Conservation (phyloP, 2,888 invertebrate genomes). For the Plebejus anna region DNA sequence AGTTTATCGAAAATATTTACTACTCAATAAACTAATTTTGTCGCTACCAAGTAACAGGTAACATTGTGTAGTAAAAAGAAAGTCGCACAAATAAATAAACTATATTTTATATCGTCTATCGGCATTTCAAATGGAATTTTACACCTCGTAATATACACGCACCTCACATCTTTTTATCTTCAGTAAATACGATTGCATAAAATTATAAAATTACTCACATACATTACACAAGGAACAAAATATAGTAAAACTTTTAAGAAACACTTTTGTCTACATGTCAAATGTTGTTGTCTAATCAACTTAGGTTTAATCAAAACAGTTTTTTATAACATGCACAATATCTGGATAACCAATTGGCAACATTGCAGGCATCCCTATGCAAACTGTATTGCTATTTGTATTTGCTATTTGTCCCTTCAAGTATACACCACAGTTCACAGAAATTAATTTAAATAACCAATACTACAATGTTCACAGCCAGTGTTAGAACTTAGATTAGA, state of each 20-base stretch:
- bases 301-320: not conserved
- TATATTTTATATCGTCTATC: not conserved
- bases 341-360: not conserved
- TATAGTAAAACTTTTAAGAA: not conserved
- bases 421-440: not conserved
- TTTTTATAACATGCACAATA: not conserved
- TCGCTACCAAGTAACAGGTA: not conserved
- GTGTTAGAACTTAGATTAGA: slow-evolving; percentile 1
- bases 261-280: not conserved
- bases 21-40: not conserved
- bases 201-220: not conserved
- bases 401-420: not conserved
- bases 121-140: not conserved
- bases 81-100: not conserved
- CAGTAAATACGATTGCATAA: not conserved
- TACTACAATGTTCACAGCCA: slow-evolving; percentile 10
- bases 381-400: not conserved
- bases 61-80: not conserved
- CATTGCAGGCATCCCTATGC: not conserved
- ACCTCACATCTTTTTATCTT: not conserved
- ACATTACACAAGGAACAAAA: not conserved
- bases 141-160: not conserved
- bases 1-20: no score
- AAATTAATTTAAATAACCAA: slow-evolving; percentile 7
- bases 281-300: not conserved